Evolutionary conservation across 1,140 invertebrate species (phyloP), one percentile per base, ranked within the genome.

Genomic region (Hirudo medicinalis): DNA sequence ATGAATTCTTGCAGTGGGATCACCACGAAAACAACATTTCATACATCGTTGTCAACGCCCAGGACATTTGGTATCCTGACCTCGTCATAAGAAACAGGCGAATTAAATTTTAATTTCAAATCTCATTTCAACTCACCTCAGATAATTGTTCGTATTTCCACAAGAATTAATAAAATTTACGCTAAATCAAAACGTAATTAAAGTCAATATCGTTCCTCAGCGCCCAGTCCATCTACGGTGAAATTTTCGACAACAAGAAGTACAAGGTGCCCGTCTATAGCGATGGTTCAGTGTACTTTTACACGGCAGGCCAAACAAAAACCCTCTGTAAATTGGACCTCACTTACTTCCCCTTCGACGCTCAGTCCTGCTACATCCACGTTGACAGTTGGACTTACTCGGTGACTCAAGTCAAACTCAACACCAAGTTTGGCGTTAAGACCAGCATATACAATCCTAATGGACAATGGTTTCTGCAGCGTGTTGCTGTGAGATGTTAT

Each of bases 301-400:
- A 77, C 68, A 78, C 79, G 2, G 78, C 77, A 0, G 76, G 78
- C 13, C 74, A 78, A 66, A 77, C 76, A 25, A 76, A 79, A 69
- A 79, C 77, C 13, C 54, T 57, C 11, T 74, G 73, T 27, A 53
- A 72, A 13, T 60, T 77, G 49, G 73, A 77, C 67, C 69, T 77
- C 17, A 43, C 72, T 27, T 75, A 76, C 69, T 77, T 76, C 54
- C 76, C 76, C n/a, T 77, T 77, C 72, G 76, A 77, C 69, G 43
- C 71, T 19, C 76, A 77, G 69, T 69, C 69, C 29, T 82, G 80
- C 74, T 75, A 76, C 29, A 76, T 81, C 72, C 76, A 80, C 54
- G 80, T 82, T 72, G 79, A 81, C 60, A 78, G 78, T 63, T 83
- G 82, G 82, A 83, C 82, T 69, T 81, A 83, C 71, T 78, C 82